Percentiles rank a stretch among this genome's conserved stretches.
Evolutionary conservation across 2,888 invertebrate genomes (phyloP).

Genomic region (Ectemnius continuus): DNA sequence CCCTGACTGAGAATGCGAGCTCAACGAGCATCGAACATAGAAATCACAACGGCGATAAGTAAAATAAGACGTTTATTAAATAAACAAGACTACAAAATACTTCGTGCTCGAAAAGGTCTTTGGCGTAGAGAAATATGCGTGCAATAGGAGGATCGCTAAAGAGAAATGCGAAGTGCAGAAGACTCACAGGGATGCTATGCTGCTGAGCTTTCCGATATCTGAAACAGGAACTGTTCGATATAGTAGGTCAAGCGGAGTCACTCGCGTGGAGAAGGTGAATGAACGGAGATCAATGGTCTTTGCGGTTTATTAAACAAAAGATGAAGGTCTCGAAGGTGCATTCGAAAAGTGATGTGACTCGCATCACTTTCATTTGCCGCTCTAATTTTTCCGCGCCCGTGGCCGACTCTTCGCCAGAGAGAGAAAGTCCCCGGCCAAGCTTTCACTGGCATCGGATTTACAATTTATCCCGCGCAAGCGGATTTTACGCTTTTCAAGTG

Average conservation of each 20-base stretch:
- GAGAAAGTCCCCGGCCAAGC: conserved; percentile 63
- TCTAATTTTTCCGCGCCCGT: conserved; percentile 54
- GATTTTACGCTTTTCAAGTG: background rate
- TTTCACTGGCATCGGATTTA: conserved; percentile 57
- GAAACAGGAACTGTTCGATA: conserved; percentile 36
- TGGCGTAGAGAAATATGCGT: background rate
- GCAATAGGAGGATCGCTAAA: background rate
- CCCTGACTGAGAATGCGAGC: background rate
- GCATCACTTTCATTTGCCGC: conserved; percentile 59
- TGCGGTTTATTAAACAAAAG: too few species aligned
- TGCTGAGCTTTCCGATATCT: conserved; percentile 65
- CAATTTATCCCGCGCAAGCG: conserved; percentile 15
- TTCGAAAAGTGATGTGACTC: conserved; percentile 12
- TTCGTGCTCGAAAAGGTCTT: background rate
- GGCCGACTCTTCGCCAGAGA: conserved; percentile 26
- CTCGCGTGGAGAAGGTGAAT: too few species aligned
- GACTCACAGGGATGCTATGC: conserved; percentile 70
- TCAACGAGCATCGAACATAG: background rate
- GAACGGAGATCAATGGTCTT: too few species aligned
- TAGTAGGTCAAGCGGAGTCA: background rate
- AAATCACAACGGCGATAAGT: conserved; percentile 1
- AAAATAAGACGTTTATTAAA: conserved; percentile 8
- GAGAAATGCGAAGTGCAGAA: background rate
- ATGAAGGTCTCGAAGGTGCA: too few species aligned
- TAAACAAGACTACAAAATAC: conserved; percentile 14